These are phyloP conservation scores for Drosophila nr. fundita DNA, from an alignment of 2,888 invertebrate genomes.

Conservation along the genomic window DNA sequence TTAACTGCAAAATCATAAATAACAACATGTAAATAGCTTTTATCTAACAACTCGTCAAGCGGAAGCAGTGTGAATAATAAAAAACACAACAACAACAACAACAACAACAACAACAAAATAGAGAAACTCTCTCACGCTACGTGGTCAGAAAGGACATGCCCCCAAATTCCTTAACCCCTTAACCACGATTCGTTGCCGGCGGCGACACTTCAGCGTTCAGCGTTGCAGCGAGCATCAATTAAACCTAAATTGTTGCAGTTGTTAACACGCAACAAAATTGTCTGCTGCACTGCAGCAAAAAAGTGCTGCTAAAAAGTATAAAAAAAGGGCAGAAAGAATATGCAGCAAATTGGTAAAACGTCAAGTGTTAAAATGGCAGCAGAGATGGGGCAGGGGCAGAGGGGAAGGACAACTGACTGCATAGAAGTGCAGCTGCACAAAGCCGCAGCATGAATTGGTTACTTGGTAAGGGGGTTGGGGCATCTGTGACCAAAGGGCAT, in stretches of 20 bases:
- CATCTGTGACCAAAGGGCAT: slow-evolving; percentile 20
- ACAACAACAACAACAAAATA: slow-evolving; percentile 19
- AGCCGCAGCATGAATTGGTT: slow-evolving; percentile 44
- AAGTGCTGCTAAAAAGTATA: slow-evolving; percentile 34
- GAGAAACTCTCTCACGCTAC: slow-evolving; percentile 36
- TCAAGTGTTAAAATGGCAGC: slow-evolving; percentile 69
- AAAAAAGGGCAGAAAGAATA: slow-evolving; percentile 31
- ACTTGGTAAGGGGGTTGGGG: background rate
- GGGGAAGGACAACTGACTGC: slow-evolving; percentile 29
- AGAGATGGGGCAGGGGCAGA: background rate
- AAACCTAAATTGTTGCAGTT: slow-evolving; percentile 81
- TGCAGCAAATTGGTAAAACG: slow-evolving; percentile 75
- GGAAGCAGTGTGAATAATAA: slow-evolving; percentile 49
- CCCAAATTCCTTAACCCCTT: slow-evolving; percentile 51
- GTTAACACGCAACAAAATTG: slow-evolving; percentile 81
- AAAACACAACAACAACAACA: slow-evolving; percentile 8
- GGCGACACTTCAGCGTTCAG: slow-evolving; percentile 75
- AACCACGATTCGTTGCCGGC: slow-evolving; percentile 45
- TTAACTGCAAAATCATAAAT: slow-evolving; percentile 80
- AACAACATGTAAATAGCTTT: slow-evolving; percentile 81
- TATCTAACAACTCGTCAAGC: slow-evolving; percentile 80
- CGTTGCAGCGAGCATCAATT: slow-evolving; percentile 77
- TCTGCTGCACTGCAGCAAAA: slow-evolving; percentile 72
- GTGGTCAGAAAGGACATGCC: slow-evolving; percentile 58
- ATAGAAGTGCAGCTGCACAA: slow-evolving; percentile 75